A percentile compares a stretch with the other conserved stretches of the same genome.
phyloP scores from a whole-genome alignment of 2,888 invertebrate genomes.

The Diaphora mendica region DNA sequence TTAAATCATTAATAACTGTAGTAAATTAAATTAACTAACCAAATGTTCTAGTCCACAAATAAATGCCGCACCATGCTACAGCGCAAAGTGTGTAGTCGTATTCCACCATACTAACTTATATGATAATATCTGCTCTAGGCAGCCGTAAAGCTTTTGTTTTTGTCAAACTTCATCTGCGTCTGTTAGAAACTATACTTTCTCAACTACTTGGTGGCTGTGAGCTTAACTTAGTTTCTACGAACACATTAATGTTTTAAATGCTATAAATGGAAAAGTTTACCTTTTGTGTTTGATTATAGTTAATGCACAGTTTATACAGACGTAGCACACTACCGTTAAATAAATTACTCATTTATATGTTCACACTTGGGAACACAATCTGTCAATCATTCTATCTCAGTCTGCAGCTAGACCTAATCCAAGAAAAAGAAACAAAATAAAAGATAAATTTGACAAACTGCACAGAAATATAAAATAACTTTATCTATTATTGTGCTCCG shows the following conservation, averaged over 20 bases:
- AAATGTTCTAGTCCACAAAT: too few relatives aligned
- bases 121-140: background rate
- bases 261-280: conserved; percentile 1
- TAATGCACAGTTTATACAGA: background rate
- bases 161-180: background rate
- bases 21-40: too few relatives aligned
- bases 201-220: background rate
- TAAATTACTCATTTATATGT: background rate
- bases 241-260: conserved; percentile 5
- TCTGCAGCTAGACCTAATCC: background rate
- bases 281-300: background rate
- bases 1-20: too few relatives aligned
- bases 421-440: background rate
- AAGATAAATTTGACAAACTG: background rate
- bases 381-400: background rate
- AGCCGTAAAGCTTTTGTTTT: conserved; percentile 1
- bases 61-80: too few relatives aligned
- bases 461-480: background rate
- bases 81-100: too few relatives aligned
- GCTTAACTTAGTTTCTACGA: conserved; percentile 12
- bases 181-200: conserved; percentile 1
- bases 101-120: background rate
- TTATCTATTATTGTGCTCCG: background rate
- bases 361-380: background rate
- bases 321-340: background rate